phyloP scores from a whole-genome alignment of 2,113 vertebrate species.

The Limnothrissa miodon region DNA sequence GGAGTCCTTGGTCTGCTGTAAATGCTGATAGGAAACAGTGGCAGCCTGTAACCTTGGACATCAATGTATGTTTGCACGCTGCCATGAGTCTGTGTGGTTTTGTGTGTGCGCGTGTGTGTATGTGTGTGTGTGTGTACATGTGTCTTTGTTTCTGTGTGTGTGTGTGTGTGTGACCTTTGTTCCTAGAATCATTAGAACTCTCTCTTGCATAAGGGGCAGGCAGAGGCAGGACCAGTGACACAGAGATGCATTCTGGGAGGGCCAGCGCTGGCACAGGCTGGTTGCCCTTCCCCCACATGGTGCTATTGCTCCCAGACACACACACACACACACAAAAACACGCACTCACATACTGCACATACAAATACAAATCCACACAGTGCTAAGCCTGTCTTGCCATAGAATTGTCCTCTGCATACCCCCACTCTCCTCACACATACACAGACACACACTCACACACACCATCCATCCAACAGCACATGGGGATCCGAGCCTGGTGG shows the following conservation, averaged over 20 bases:
- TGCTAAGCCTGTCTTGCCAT: background rate
- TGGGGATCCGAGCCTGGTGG: background rate
- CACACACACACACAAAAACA: background rate
- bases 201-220: conserved; percentile 32
- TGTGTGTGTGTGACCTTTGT: conserved; percentile 39
- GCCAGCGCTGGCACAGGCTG: conserved; percentile 7
- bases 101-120: background rate
- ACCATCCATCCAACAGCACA: background rate
- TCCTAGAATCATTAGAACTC: conserved; percentile 30
- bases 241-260: conserved; percentile 15
- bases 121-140: background rate
- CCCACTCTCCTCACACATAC: no score
- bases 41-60: conserved; percentile 33
- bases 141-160: background rate
- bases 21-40: conserved; percentile 15
- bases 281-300: background rate
- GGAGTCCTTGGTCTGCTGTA: conserved; percentile 32
- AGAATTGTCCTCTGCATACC: background rate
- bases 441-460: no score
- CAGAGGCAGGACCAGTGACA: conserved; percentile 27
- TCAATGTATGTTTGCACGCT: background rate
- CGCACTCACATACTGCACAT: background rate
- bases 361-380: background rate
- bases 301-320: background rate
- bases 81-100: background rate